Evolutionary conservation across 1,140 invertebrate species (phyloP).

Genomic region (Bombyx mandarina): DNA sequence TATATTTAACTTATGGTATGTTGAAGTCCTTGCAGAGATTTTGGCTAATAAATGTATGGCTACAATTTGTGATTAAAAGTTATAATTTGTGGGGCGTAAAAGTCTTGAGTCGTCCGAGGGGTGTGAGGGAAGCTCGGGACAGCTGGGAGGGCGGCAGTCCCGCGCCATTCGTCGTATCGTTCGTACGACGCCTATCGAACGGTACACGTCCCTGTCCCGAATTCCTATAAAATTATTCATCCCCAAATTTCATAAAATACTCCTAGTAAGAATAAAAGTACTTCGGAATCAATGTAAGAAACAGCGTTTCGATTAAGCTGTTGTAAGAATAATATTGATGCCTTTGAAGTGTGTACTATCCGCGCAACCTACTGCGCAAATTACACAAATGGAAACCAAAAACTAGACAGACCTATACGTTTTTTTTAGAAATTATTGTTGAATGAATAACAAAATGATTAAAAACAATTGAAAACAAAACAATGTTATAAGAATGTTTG

Average conservation of each 20-base stretch:
- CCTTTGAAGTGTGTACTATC: constrained; percentile 17
- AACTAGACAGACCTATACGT: constrained; percentile 9
- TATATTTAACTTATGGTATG: constrained; percentile 2
- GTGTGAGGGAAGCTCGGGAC: constrained; percentile 16
- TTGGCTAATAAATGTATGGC: constrained; percentile 62
- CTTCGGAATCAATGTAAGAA: constrained; percentile 14
- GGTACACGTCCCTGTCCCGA: constrained; percentile 10
- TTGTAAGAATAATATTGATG: constrained; percentile 10
- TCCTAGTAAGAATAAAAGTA: constrained; percentile 6
- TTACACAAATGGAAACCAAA: constrained; percentile 26
- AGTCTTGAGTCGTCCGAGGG: constrained; percentile 15
- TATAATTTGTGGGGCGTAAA: constrained; percentile 34
- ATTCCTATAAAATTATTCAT: too few relatives aligned
- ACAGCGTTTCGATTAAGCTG: too few relatives aligned
- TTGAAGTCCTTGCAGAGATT: constrained; percentile 51
- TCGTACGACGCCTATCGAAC: constrained; percentile 25
- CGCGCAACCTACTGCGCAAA: constrained; percentile 56
- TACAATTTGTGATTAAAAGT: constrained; percentile 39
- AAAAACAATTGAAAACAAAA: too few relatives aligned
- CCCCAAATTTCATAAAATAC: too few relatives aligned
- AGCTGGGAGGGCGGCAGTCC: constrained; percentile 50
- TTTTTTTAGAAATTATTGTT: too few relatives aligned
- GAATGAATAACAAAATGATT: too few relatives aligned
- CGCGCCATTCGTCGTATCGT: constrained; percentile 53
- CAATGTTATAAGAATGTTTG: too few relatives aligned